Conservation (phyloP, 2,113 vertebrate genomes). For the Gasterosteus aculeatus region DNA sequence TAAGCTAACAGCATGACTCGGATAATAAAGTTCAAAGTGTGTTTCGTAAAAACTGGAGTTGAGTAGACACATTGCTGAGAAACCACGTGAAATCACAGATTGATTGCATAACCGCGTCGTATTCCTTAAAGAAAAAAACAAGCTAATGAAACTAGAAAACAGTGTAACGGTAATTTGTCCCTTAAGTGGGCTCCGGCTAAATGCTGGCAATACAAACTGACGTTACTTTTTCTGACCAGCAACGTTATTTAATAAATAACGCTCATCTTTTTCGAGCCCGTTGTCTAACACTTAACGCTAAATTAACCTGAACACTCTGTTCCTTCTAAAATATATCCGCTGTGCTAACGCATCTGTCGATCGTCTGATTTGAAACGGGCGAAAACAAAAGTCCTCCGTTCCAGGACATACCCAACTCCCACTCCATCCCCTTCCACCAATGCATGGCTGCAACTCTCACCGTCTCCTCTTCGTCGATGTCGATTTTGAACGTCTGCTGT, state of each 20-base stretch:
- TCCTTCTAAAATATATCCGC: rapidly evolving
- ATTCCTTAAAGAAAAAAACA: not conserved
- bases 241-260: not conserved
- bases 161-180: not conserved
- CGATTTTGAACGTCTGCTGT: constrained; percentile 94
- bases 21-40: constrained; percentile 44
- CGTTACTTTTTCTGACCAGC: constrained; percentile 3
- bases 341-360: not conserved
- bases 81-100: not conserved
- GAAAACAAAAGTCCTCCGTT: constrained; percentile 7
- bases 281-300: no score
- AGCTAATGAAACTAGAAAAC: not conserved
- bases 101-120: not conserved
- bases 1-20: not conserved
- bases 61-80: not conserved
- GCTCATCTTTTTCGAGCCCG: not conserved
- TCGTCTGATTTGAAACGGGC: not conserved
- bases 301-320: rapidly evolving
- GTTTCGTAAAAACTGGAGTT: constrained; percentile 18
- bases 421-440: constrained; percentile 52
- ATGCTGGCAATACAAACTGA: constrained; percentile 31
- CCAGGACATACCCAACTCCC: constrained; percentile 55
- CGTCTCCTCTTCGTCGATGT: constrained; percentile 91
- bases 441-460: constrained; percentile 51
- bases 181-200: constrained; percentile 50